Evolutionary conservation across 2,113 vertebrate species (phyloP).

Genomic region (Pyxicephalus adspersus): DNA sequence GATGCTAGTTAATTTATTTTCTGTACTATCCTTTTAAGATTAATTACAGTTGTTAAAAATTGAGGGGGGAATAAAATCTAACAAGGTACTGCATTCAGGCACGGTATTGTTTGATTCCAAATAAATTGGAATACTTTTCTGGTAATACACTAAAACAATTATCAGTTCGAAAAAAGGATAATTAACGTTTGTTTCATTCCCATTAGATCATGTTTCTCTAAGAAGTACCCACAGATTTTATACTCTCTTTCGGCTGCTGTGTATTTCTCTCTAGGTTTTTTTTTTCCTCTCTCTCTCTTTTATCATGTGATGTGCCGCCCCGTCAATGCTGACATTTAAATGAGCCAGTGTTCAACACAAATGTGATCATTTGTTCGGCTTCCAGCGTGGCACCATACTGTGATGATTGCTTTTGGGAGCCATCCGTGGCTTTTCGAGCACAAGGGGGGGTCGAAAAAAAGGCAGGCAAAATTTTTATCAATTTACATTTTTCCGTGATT

Average conservation of each 20-base stretch:
- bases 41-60: slow-evolving; percentile 81
- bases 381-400: slow-evolving; percentile 86
- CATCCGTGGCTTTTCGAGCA: slow-evolving; percentile 75
- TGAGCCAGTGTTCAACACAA: slow-evolving; percentile 94
- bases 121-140: slow-evolving; percentile 84
- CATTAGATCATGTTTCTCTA: slow-evolving; percentile 87
- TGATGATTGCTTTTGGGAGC: slow-evolving; percentile 93
- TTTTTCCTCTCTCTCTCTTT: slow-evolving; percentile 64
- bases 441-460: slow-evolving; percentile 71
- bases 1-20: slow-evolving; percentile 24
- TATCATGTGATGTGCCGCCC: slow-evolving; percentile 75
- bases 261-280: slow-evolving; percentile 72
- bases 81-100: slow-evolving; percentile 77
- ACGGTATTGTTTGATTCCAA: slow-evolving; percentile 80
- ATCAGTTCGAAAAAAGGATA: slow-evolving; percentile 85
- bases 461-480: slow-evolving; percentile 85
- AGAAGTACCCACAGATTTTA: slow-evolving; percentile 76
- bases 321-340: slow-evolving; percentile 97
- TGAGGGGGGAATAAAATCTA: slow-evolving; percentile 76
- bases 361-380: slow-evolving; percentile 92
- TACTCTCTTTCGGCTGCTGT: slow-evolving; percentile 77
- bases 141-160: slow-evolving; percentile 88
- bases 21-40: slow-evolving; percentile 66
- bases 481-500: slow-evolving; percentile 94
- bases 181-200: slow-evolving; percentile 90